Conservation (phyloP, 2,888 invertebrate species). For the Latrodectus elegans region DNA sequence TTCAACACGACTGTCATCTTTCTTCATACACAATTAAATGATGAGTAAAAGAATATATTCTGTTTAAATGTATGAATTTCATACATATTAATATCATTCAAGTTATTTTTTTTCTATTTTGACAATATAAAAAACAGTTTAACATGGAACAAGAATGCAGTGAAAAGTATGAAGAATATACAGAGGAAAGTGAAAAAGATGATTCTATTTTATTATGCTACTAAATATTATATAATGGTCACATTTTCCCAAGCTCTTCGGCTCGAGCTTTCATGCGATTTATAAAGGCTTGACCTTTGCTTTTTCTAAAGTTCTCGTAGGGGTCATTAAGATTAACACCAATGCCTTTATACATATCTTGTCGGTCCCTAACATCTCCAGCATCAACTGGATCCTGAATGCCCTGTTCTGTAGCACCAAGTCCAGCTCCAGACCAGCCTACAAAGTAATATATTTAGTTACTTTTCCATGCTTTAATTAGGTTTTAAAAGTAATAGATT, state of each 20-base stretch:
- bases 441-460: constrained; percentile 7
- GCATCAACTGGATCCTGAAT: constrained; percentile 95
- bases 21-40: too few relatives aligned
- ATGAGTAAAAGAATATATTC: too few relatives aligned
- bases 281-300: constrained; percentile 94
- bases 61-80: too few relatives aligned
- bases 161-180: not conserved
- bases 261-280: constrained; percentile 93
- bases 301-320: constrained; percentile 97
- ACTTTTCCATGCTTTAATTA: not conserved
- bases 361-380: constrained; percentile 89
- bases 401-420: constrained; percentile 96
- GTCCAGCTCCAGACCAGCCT: constrained; percentile 94
- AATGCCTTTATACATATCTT: constrained; percentile 95
- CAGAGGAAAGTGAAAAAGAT: constrained; percentile 8
- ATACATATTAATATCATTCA: too few relatives aligned
- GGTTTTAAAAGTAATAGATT: not conserved
- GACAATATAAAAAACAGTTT: too few relatives aligned
- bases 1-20: too few relatives aligned
- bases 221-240: constrained; percentile 16
- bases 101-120: too few relatives aligned
- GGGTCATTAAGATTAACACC: constrained; percentile 89
- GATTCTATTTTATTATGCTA: constrained; percentile 35
- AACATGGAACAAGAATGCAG: too few relatives aligned
- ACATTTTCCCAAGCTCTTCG: constrained; percentile 76